Evolutionary conservation across 2,113 vertebrate genomes (phyloP), one percentile per base, ranked within the genome.

Genomic region (Apus apus): DNA sequence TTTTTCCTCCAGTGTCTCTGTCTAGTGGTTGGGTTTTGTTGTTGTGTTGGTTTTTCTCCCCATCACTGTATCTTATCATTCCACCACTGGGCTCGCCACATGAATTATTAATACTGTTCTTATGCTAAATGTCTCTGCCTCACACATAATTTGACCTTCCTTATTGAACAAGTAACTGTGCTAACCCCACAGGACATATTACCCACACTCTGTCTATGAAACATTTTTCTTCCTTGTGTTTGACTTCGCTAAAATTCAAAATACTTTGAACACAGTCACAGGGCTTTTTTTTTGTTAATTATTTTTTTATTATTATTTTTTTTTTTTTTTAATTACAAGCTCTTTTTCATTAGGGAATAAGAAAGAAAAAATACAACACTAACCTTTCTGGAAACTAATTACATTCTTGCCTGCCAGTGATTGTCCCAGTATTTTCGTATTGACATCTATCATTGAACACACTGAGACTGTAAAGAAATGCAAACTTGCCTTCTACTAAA

Each of bases 41-140:
- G 21, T 22, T 79, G 19, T 8, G 21, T 25, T 25, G n/a, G 40
- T 36, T 75, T 64, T 81, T 53, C 2, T 1, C 0, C 12, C 12
- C 65, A 91, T 77, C 45, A 50, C 67, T 85, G 8, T 91, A 77
- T 85, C 73, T 94, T 93, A 95, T 75, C 66, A 70, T 91, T 96
- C 50, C 57, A 85, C 53, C 53, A 84, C 56, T 89, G 9, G 4
- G 50, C 23, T 94, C 57, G 15, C 48, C 23, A 43, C 29, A 83
- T 96, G 76, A 96, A 97, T 97, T 96, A 94, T 97, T 97, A 95
- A 97, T 77, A 71, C 23, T 94, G 84, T 93, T 96, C 96, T 97
- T 94, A 97, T 95, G 90, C 40, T 96, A 91, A 97, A 97, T 85
- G 76, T 90, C 72, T 26, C 89, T 91, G 67, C 67, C 81, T 96